These are phyloP conservation scores for Phalanger gymnotis DNA, from an alignment of 2,797 vertebrate genomes.

Conservation along the genomic window DNA sequence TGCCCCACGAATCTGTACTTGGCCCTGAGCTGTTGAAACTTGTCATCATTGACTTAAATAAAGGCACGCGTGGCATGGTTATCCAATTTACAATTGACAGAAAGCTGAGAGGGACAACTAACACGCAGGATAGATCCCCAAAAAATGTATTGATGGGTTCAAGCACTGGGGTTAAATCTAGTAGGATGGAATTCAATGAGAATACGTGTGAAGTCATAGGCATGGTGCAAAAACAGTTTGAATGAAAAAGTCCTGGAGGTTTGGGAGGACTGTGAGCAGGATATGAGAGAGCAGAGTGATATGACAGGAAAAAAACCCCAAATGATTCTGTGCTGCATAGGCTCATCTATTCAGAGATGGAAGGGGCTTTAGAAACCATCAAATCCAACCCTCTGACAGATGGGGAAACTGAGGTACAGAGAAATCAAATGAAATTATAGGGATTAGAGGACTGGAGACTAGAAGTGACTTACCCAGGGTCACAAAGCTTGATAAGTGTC, in stretches of 20 bases:
- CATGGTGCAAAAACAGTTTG: not conserved
- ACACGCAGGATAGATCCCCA: not conserved
- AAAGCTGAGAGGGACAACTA: not conserved
- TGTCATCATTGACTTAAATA: not conserved
- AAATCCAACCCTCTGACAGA: not conserved
- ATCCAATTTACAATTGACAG: not conserved
- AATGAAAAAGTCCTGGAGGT: not conserved
- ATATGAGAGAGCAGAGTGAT: not conserved
- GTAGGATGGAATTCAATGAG: not conserved
- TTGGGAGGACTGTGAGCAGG: not conserved
- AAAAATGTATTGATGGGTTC: not conserved
- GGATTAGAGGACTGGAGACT: not conserved
- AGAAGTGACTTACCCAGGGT: not conserved
- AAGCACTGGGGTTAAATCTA: not conserved
- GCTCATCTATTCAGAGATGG: not conserved
- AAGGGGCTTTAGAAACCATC: not conserved
- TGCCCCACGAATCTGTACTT: not conserved
- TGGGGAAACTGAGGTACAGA: not conserved
- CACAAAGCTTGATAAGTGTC: not conserved
- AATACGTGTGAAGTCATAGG: not conserved
- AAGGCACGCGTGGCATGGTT: not conserved
- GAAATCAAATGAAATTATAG: not conserved
- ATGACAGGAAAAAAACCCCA: not conserved
- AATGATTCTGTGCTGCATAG: not conserved
- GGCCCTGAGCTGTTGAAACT: not conserved